Evolutionary conservation across 1,140 invertebrate genomes (phyloP).

Genomic region (Caenorhabditis brenneri): DNA sequence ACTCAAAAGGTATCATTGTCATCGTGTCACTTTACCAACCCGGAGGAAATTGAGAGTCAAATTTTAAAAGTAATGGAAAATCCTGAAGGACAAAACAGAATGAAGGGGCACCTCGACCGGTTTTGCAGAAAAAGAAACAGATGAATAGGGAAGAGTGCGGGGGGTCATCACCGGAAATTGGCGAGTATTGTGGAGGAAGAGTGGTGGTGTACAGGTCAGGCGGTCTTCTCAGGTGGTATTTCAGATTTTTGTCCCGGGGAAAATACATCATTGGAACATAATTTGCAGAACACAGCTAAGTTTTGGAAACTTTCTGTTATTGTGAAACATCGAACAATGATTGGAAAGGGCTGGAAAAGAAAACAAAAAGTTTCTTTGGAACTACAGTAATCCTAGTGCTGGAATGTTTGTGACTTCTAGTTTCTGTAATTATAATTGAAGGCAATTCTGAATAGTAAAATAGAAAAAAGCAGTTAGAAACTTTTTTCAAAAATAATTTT

Average conservation of each 20-base stretch:
- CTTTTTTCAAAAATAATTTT: too few species aligned
- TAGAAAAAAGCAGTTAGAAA: too few species aligned
- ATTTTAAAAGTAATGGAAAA: conserved; percentile 32
- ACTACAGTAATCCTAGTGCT: too few species aligned
- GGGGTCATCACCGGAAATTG: conserved; percentile 27
- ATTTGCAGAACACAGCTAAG: too few species aligned
- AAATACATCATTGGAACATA: background rate
- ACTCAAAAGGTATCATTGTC: conserved; percentile 27
- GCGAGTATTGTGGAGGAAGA: background rate
- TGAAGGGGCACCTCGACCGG: background rate
- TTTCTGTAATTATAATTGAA: too few species aligned
- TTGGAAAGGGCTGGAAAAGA: too few species aligned
- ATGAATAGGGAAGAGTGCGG: background rate
- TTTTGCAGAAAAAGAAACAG: background rate
- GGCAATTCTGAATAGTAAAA: too few species aligned
- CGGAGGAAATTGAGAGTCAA: background rate
- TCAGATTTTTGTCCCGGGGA: background rate
- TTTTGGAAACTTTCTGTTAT: too few species aligned
- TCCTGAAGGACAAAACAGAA: conserved; percentile 5
- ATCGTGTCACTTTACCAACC: background rate
- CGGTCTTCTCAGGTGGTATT: conserved; percentile 24
- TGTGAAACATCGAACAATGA: too few species aligned
- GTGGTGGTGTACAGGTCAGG: background rate
- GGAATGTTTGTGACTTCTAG: too few species aligned
- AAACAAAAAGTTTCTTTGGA: background rate